Base-by-base conservation (phyloP, 2,888 invertebrate species). In the Dioctria linearis region DNA sequence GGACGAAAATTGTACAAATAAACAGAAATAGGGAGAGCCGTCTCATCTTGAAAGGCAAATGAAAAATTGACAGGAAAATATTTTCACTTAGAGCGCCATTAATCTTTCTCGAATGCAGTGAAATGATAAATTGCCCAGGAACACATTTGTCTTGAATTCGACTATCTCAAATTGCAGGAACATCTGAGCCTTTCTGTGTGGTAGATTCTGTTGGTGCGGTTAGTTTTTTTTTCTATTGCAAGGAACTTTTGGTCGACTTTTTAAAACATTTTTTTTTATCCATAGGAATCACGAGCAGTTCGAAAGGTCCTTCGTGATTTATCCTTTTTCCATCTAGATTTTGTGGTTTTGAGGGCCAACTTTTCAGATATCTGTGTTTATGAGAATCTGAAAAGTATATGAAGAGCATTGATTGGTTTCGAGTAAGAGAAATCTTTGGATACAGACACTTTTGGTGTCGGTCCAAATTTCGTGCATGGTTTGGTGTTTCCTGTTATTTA, bases 41-140 rank as follows among this genome's bases (percentile, higher is more conserved):
- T 25, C 2, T 25, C 25, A 25, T 25, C 25, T 25, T 54, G 43
- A 67, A 69, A 8, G 42, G 63, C 9, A 63, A 80, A 71, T 82
- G 82, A 82, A 82, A 82, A 82, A 82, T 82, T 73, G 82, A 73
- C 78, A 76, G 66, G 46, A 67, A 81, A 80, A 82, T 78, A 78
- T 80, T 80, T 80, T 78, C 82, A 82, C 78, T 82, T 82, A 71
- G 54, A 39, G 63, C 13, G 65, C 76, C 82, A 82, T 82, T 82
- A 82, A 82, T 82, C 82, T 80, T 80, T 57, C 73, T 43, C 67
- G 73, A 65, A 69, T 82, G 82, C 82, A 82, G 69, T 71, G 73
- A 80, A 80, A 82, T 82, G 82, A 82, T 82, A 80, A 82, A 82
- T 82, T 80, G 80, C 57, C 46, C 46, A 4, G n/a, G 42, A 73